Conservation (phyloP, 2,888 invertebrate genomes). For the Drosophila mimetica region DNA sequence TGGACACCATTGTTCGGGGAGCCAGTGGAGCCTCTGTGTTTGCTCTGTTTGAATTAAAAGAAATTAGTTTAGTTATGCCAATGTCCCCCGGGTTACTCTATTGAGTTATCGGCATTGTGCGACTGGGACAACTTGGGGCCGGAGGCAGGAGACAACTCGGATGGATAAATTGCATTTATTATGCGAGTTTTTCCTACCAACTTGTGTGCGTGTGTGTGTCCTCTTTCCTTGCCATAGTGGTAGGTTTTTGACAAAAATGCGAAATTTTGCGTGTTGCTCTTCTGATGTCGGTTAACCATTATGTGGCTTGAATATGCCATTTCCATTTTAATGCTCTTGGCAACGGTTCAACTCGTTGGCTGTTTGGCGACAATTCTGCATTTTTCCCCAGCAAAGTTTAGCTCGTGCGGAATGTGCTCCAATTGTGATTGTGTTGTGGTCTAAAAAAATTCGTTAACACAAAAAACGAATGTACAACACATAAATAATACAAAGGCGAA, state of each 20-base stretch:
- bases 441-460: not conserved
- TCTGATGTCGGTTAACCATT: constrained; percentile 27
- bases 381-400: not conserved
- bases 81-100: constrained; percentile 37
- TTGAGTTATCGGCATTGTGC: constrained; percentile 30
- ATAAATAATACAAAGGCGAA: not conserved
- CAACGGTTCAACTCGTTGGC: constrained; percentile 11
- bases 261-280: constrained; percentile 15
- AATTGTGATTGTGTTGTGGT: constrained; percentile 10
- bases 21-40: constrained; percentile 1
- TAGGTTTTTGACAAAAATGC: constrained; percentile 14
- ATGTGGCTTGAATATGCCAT: constrained; percentile 14
- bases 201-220: not conserved
- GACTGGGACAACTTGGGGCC: constrained; percentile 6
- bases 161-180: constrained; percentile 33
- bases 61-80: constrained; percentile 65
- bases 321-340: constrained; percentile 19
- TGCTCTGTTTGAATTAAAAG: constrained; percentile 34
- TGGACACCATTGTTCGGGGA: constrained; percentile 23
- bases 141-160: constrained; percentile 10
- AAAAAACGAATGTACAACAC: not conserved
- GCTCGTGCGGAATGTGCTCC: not conserved
- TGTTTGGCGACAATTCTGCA: constrained; percentile 6
- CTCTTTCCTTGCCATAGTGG: not conserved
- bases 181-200: constrained; percentile 23